Percentiles rank a stretch among this genome's conserved stretches.
Evolutionary conservation across 1,140 invertebrate species (phyloP).

Genomic region (Gonatopus flavifemur): DNA sequence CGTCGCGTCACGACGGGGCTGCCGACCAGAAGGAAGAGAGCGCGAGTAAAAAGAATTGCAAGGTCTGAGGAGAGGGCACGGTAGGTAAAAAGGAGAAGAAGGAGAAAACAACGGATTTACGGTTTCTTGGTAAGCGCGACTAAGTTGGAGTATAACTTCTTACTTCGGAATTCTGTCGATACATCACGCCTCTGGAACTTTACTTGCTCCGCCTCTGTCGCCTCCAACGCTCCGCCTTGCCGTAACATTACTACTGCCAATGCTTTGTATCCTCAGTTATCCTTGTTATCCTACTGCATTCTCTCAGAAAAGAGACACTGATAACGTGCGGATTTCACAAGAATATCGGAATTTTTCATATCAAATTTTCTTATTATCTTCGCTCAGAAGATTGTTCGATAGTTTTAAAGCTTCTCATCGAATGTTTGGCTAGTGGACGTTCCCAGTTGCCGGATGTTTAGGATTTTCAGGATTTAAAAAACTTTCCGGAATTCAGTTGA

Average conservation of each 20-base stretch:
- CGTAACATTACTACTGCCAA: conserved; percentile 35
- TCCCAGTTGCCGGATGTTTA: too few species aligned
- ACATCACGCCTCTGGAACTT: conserved; percentile 52
- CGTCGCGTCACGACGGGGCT: background rate
- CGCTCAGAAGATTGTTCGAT: too few species aligned
- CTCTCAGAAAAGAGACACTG: too few species aligned
- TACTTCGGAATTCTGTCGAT: conserved; percentile 53
- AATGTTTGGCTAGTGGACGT: too few species aligned
- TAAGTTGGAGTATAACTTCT: conserved; percentile 42
- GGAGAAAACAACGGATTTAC: conserved; percentile 33
- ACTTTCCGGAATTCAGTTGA: too few species aligned
- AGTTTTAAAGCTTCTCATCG: too few species aligned
- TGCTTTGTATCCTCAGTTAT: conserved; percentile 30
- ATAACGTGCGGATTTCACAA: too few species aligned
- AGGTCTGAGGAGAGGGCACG: conserved; percentile 16
- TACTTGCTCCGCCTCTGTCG: conserved; percentile 45
- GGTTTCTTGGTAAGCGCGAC: conserved; percentile 29
- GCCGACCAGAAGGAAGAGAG: background rate
- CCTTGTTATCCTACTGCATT: conserved; percentile 22
- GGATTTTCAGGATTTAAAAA: too few species aligned
- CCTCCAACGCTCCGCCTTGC: conserved; percentile 50
- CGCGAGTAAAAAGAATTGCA: conserved; percentile 7
- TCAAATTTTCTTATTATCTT: too few species aligned
- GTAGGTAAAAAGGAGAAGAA: conserved; percentile 33
- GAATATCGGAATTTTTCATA: too few species aligned